Evolutionary conservation across 2,113 vertebrate species (phyloP), one percentile per base, ranked within the genome.

Genomic region (Morone saxatilis): DNA sequence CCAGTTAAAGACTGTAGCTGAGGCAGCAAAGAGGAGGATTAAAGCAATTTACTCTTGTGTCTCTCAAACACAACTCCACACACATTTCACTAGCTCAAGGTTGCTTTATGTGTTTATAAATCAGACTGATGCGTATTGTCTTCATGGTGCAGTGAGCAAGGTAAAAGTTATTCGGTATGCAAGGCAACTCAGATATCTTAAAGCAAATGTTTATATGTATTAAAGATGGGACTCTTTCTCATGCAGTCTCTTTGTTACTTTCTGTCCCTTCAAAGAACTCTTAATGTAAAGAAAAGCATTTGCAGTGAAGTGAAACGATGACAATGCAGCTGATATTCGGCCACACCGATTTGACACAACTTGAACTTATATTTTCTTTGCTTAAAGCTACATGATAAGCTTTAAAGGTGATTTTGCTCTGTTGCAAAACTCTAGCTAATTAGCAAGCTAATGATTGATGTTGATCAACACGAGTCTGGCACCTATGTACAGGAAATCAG

Each of bases 11-110:
- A 31, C 7, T 45, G 36, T 36, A 17, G 67, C 67, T 50, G 66
- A 71, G 60, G 14, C 43, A 51, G 63, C 63, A 63, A 62, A 62
- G 56, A 67, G 9, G 25, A 79, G 69, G 70, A 74, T 74, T 74
- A 79, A 61, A 69, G 63, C 76, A 31, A 78, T 74, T 74, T 47
- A 62, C 70, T 56, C 17, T 36, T 19, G 53, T 40, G 19, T 59
- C 31, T 25, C 22, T 11, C 59, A 62, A 7, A 57, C 59, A 65
- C 38, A 68, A 2, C 6, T 4, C 13, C 25, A 11, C 7, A 20
- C 13, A 45, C 25, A 41, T 7, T 22, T 43, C 16, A 31, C 36
- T 13, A n/a, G 4, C 53, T 5, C 25, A 0, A 16, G 14, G 14
- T 31, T n/a, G 14, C 11, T 48, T 57, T 56, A 43, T 53, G 63